A percentile compares a stretch with the other conserved stretches of the same genome.
phyloP scores from a whole-genome alignment of 92 coral and sea anemone species.

The Parazoanthus darwini region DNA sequence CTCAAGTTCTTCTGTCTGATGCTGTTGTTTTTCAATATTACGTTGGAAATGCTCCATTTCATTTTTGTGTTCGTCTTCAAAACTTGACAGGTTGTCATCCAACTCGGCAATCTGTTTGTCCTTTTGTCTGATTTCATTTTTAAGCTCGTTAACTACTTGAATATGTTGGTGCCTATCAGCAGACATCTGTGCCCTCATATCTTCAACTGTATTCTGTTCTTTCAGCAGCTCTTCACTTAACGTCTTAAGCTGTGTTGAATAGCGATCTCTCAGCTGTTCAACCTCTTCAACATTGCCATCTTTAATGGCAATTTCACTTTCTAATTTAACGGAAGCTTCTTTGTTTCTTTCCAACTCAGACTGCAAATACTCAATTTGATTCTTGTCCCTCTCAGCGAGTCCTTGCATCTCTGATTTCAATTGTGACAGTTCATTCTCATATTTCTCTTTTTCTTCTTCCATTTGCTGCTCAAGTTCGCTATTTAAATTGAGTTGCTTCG shows the following conservation, averaged over 20 bases:
- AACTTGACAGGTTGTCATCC: slow-evolving; percentile 82
- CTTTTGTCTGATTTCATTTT: slow-evolving; percentile 61
- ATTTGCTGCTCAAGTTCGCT: slow-evolving; percentile 63
- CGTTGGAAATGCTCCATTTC: slow-evolving; percentile 71
- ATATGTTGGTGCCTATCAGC: slow-evolving; percentile 34
- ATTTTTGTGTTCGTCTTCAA: slow-evolving; percentile 81
- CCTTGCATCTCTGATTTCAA: slow-evolving; percentile 46
- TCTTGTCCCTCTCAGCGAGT: slow-evolving; percentile 3
- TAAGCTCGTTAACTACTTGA: slow-evolving; percentile 56
- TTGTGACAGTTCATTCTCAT: slow-evolving; percentile 38
- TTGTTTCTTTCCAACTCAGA: slow-evolving; percentile 22
- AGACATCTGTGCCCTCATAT: slow-evolving; percentile 26
- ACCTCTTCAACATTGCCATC: slow-evolving; percentile 37
- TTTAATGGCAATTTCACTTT: slow-evolving; percentile 32
- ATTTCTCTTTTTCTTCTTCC: slow-evolving; percentile 54
- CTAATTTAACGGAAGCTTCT: slow-evolving; percentile 36
- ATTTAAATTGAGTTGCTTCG: slow-evolving; percentile 67
- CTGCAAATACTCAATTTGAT: slow-evolving; percentile 43
- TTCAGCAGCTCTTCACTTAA: slow-evolving; percentile 52
- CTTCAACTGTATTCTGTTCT: slow-evolving; percentile 37
- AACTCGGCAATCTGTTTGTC: slow-evolving; percentile 71
- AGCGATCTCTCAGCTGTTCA: slow-evolving; percentile 43
- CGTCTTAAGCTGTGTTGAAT: slow-evolving; percentile 43
- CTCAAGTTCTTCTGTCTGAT: slow-evolving; percentile 79
- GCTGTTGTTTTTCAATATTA: slow-evolving; percentile 69